phyloP scores from a whole-genome alignment of 2,113 vertebrate genomes.

The Scomber japonicus region DNA sequence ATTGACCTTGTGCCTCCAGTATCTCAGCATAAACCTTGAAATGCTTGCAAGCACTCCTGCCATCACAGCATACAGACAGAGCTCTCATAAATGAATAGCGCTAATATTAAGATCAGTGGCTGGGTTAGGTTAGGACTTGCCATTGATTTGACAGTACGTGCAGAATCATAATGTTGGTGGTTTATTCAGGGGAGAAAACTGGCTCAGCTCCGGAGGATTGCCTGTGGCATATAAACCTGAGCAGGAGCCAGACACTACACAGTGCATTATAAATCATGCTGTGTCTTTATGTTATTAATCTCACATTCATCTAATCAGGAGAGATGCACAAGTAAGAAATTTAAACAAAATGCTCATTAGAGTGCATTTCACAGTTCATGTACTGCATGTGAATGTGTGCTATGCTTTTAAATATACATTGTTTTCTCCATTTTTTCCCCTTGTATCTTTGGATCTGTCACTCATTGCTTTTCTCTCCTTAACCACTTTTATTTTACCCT shows the following conservation, averaged over 20 bases:
- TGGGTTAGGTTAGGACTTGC: slow-evolving; percentile 19
- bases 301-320: slow-evolving; percentile 38
- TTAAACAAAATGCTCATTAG: slow-evolving; percentile 40
- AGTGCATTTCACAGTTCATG: slow-evolving; percentile 35
- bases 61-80: slow-evolving; percentile 26
- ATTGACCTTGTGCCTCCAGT: slow-evolving; percentile 7
- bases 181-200: slow-evolving; percentile 36
- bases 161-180: slow-evolving; percentile 47
- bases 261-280: slow-evolving; percentile 32
- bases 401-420: no score
- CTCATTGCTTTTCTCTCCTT: slow-evolving; percentile 6
- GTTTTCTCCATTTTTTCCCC: no score
- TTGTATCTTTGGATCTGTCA: slow-evolving; percentile 1
- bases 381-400: slow-evolving; percentile 1
- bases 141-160: slow-evolving; percentile 42
- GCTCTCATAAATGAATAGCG: slow-evolving; percentile 13
- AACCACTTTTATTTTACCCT: slow-evolving; percentile 16
- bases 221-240: slow-evolving; percentile 36
- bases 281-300: slow-evolving; percentile 43
- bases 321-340: slow-evolving; percentile 13
- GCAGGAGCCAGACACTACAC: slow-evolving; percentile 21
- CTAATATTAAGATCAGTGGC: slow-evolving; percentile 47
- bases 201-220: slow-evolving; percentile 27
- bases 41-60: background rate
- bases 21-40: slow-evolving; percentile 14